Evolutionary conservation across 2,113 vertebrate species (phyloP).

Genomic region (Spea bombifrons): DNA sequence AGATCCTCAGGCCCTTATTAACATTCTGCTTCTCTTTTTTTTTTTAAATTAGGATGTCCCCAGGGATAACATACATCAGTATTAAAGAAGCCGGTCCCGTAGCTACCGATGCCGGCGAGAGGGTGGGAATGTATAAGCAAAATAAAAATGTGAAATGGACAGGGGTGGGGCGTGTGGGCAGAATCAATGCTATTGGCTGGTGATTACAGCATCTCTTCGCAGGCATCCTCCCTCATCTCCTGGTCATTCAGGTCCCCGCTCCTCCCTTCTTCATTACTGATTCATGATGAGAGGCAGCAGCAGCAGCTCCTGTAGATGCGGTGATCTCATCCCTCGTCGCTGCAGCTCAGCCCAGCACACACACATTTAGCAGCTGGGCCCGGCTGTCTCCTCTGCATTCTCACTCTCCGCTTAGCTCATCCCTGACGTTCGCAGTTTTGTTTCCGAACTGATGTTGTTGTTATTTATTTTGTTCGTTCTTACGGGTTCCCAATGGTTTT

Average conservation of each 20-base stretch:
- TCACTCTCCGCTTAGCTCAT: conserved; percentile 55
- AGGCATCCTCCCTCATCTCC: conserved; percentile 62
- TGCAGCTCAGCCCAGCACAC: conserved; percentile 57
- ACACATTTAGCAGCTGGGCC: conserved; percentile 49
- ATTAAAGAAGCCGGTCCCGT: background rate
- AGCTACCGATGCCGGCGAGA: background rate
- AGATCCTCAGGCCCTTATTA: background rate
- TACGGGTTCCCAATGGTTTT: conserved; percentile 48
- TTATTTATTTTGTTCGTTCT: conserved; percentile 52
- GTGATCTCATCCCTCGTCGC: conserved; percentile 79
- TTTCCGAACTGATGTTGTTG: conserved; percentile 61
- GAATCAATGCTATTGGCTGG: conserved; percentile 83
- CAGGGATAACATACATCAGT: no score
- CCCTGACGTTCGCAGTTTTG: conserved; percentile 44
- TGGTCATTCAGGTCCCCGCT: conserved; percentile 68
- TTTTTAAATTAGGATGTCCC: no score
- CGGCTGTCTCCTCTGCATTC: conserved; percentile 5
- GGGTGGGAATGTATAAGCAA: background rate
- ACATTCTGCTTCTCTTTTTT: background rate
- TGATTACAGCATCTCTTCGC: conserved; percentile 88
- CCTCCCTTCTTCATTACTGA: conserved; percentile 70
- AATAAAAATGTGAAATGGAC: conserved; percentile 7
- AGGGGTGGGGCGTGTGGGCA: conserved; percentile 47
- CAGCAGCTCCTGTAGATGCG: conserved; percentile 62
- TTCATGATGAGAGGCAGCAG: conserved; percentile 69